Base-by-base conservation (phyloP, 2,888 invertebrate species). In the Ptychoptera contaminata region DNA sequence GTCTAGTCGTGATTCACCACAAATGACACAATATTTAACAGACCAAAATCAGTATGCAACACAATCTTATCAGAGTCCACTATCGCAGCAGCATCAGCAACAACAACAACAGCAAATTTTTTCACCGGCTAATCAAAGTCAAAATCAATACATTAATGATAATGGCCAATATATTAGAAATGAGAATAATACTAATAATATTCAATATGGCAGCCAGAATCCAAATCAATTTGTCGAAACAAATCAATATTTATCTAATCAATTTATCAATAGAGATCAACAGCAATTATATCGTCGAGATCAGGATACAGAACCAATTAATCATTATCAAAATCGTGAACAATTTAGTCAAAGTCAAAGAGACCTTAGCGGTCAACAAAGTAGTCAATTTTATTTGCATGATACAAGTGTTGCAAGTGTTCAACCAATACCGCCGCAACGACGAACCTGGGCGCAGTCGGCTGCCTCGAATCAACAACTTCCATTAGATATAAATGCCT, bases 341-440 rank as follows among this genome's bases (percentile, higher is more conserved):
- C 47, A 46, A 45, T 23, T 44, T 43, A 16, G 37, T 12, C 40
- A 14, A 29, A 34, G 50, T 44, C 53, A 49, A 59, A 44, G 54
- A 54, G 61, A 49, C 50, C 61, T 54, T 14, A 56, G 55, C 42
- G 56, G 56, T 15, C 56, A 55, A 38, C 63, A 62, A 53, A 16
- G 67, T 65, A 12, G 16, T 43, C 79, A 82, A 62, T 85, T 84
- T 65, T 86, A 79, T 65, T 68, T 85, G 54, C 84, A 86, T 60
- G 82, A 83, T 56, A 71, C 72, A 49, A 55, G 62, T 16, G 23
- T 23, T 5, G 4, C 23, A 7, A 23, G 23, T 23, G 23, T 23
- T 23, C 23, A 23, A 7, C 69, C 71, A 63, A 62, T 65, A 62
- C 54, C 68, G 48, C 57, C 68, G 43, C 76, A 73, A 58, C 63